These are phyloP conservation scores for Mormyrus proboscirostris DNA, from an alignment of 2,797 vertebrate genomes.

Conservation along the genomic window DNA sequence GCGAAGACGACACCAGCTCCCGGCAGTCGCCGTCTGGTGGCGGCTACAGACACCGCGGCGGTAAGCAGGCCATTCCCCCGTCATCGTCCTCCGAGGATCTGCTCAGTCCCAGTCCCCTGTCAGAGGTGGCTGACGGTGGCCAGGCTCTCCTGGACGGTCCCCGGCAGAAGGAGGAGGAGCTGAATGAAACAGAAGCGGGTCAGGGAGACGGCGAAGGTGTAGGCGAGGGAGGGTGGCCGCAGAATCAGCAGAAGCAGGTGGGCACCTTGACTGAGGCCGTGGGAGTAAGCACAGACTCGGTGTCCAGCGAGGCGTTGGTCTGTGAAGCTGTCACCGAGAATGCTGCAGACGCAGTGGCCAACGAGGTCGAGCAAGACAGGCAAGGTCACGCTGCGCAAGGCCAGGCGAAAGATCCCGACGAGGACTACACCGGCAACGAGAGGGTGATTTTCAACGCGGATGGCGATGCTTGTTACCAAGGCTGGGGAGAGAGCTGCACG, in stretches of 20 bases:
- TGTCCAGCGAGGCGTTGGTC: constrained; percentile 38
- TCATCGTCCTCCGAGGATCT: constrained; percentile 66
- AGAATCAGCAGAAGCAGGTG: constrained; percentile 48
- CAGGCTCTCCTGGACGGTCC: neutral
- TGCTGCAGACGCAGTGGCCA: constrained; percentile 30
- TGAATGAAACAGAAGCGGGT: neutral
- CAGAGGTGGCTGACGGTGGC: constrained; percentile 38
- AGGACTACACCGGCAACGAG: constrained; percentile 78
- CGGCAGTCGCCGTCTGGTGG: constrained; percentile 59
- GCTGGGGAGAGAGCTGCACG: constrained; percentile 88
- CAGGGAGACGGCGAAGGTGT: neutral
- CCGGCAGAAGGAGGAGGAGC: constrained; percentile 43
- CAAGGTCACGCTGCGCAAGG: constrained; percentile 45
- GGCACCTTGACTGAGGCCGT: constrained; percentile 35
- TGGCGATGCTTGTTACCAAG: constrained; percentile 74
- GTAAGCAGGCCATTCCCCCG: constrained; percentile 50
- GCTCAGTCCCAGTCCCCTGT: constrained; percentile 53
- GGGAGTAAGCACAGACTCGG: constrained; percentile 37
- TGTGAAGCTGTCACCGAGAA: constrained; percentile 38
- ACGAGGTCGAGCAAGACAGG: constrained; percentile 39
- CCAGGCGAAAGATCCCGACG: constrained; percentile 56
- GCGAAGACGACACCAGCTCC: constrained; percentile 61
- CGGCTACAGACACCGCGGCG: constrained; percentile 47
- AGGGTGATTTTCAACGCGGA: constrained; percentile 77
- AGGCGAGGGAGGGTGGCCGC: constrained; percentile 48